These are phyloP conservation scores for western clawed frog (Xenopus tropicalis) DNA, from an alignment of 2,113 vertebrate species.

Conservation along the genomic window UCB_Xtro_10.0 CM004450.2:47170001-47170500, in stretches of 20 bases:
- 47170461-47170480: slow-evolving; percentile 77
- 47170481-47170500: slow-evolving; percentile 88
- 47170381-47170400: slow-evolving; percentile 85
- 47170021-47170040: slow-evolving; percentile 22
- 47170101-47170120: slow-evolving; percentile 60
- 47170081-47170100: background rate
- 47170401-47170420: slow-evolving; percentile 82
- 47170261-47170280: slow-evolving; percentile 83
- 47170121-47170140: slow-evolving; percentile 81
- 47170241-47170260: slow-evolving; percentile 80
- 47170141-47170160: slow-evolving; percentile 84
- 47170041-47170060: background rate
- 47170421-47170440: slow-evolving; percentile 87
- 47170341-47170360: slow-evolving; percentile 77
- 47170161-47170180: slow-evolving; percentile 91
- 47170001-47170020: background rate
- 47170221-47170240: slow-evolving; percentile 79
- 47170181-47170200: slow-evolving; percentile 88
- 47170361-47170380: slow-evolving; percentile 80
- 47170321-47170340: slow-evolving; percentile 73
- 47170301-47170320: slow-evolving; percentile 87
- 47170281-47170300: slow-evolving; percentile 77
- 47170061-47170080: background rate
- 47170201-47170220: slow-evolving; percentile 81
- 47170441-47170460: slow-evolving; percentile 84